Conservation (phyloP, 2,113 vertebrate genomes). For the Eretmochelys imbricata region DNA sequence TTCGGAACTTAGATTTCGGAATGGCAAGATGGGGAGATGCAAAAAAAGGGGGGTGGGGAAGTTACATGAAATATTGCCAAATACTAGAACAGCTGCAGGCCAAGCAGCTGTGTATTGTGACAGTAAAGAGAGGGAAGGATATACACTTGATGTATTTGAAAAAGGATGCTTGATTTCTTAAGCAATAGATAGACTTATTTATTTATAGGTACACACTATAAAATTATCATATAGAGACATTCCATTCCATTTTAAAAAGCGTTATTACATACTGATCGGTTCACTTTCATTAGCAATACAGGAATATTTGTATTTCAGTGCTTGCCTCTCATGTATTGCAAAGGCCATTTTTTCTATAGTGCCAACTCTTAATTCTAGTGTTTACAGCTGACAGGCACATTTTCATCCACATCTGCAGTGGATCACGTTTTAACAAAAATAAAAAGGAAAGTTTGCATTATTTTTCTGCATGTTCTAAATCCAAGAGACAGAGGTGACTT, state of each 20-base stretch:
- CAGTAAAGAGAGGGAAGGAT: constrained; percentile 26
- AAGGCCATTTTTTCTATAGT: background rate
- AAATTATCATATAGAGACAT: constrained; percentile 44
- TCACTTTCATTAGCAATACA: background rate
- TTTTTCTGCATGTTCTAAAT: constrained; percentile 38
- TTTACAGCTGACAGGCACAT: constrained; percentile 14
- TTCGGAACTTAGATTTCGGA: constrained; percentile 49
- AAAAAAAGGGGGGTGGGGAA: background rate
- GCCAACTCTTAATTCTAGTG: background rate
- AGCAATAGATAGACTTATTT: constrained; percentile 22
- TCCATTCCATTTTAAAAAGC: constrained; percentile 73
- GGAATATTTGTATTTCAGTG: background rate
- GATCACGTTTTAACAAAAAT: background rate
- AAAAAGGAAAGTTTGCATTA: background rate
- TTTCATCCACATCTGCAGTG: background rate
- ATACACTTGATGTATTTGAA: constrained; percentile 43
- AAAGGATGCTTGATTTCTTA: constrained; percentile 36
- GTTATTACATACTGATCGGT: constrained; percentile 17
- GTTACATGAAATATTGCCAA: constrained; percentile 65
- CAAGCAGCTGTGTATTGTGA: constrained; percentile 32
- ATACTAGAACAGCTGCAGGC: constrained; percentile 63
- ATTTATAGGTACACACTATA: constrained; percentile 19
- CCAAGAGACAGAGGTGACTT: background rate
- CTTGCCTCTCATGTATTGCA: background rate
- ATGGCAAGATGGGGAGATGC: constrained; percentile 48